phyloP scores from a whole-genome alignment of 1,140 invertebrate genomes.

The Drosophila paulistorum region DNA sequence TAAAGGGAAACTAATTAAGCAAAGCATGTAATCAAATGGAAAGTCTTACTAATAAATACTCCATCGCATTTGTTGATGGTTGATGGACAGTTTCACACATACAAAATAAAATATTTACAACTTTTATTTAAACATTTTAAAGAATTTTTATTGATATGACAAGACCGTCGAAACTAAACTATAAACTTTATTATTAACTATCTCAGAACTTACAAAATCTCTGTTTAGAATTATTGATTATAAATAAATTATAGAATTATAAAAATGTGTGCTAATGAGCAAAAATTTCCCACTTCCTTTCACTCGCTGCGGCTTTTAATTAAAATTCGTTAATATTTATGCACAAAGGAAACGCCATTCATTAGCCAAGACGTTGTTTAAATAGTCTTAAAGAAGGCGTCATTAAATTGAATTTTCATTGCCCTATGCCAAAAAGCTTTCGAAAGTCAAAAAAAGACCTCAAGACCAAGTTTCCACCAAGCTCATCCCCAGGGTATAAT shows the following conservation, averaged over 20 bases:
- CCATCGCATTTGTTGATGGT: not conserved
- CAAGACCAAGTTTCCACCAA: not conserved
- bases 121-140: too few species aligned
- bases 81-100: not conserved
- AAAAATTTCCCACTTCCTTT: not conserved
- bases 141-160: too few species aligned
- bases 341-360: not conserved
- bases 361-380: not conserved
- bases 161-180: too few species aligned
- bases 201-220: too few species aligned
- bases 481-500: slow-evolving; percentile 53
- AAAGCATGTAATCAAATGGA: not conserved
- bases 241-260: too few species aligned
- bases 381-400: slow-evolving; percentile 3
- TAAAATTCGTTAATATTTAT: slow-evolving; percentile 9
- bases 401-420: slow-evolving; percentile 23
- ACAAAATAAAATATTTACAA: too few species aligned
- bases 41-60: not conserved
- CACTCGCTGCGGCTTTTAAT: not conserved
- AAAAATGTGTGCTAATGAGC: not conserved
- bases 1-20: slow-evolving; percentile 34
- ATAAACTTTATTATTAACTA: too few species aligned
- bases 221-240: too few species aligned
- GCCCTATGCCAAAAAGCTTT: slow-evolving; percentile 1
- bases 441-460: not conserved